Evolutionary conservation across 2,888 invertebrate genomes (phyloP), one percentile per base, ranked within the genome.

Genomic region (Apotomis turbidana): DNA sequence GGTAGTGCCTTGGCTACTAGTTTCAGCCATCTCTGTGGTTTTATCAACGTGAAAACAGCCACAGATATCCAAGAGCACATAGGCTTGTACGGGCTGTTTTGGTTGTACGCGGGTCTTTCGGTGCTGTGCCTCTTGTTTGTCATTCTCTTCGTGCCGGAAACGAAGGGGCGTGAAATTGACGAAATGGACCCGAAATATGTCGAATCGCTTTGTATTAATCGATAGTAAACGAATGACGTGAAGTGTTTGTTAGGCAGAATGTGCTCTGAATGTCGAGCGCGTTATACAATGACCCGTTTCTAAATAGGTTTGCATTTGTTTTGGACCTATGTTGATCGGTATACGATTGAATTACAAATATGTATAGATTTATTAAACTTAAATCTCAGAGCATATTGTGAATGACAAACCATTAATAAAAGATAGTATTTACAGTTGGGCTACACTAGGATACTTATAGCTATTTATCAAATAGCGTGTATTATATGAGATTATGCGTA

Each of bases 111-210:
- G 0, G 95, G 95, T 1, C 95, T 97, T 76, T 96, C 97, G 3
- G 95, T 97, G 0, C 93, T 96, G 71, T 97, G 97, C 71, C 93
- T 97, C 9, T 94, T 97, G 77, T 98, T 98, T 88, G 97, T 98
- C 0, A 95, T 97, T 12, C 95, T 96, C 75, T 96, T 96, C 82
- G 97, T 98, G 4, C 98, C 98, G 0, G 98, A 98, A 90, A 98
- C 98, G 6, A 98, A 97, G 85, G 98, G 98, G 3, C 95, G 96
- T 74, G 97, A 97, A 81, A 94, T 98, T 78, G 97, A 97, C 82
- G 97, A 98, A 88, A 97, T 98, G 95, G 96, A 97, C 82, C 95
- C 96, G 3, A 95, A 95, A 75, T 95, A 95, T 79, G 94, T 95
- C 0, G 93, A 93, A 82, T 94, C 94, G 8, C 85, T 94, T 69